A percentile compares a stretch with the other conserved stretches of the same genome.
phyloP scores from a whole-genome alignment of 2,113 vertebrate species.

The Castor canadensis region DNA sequence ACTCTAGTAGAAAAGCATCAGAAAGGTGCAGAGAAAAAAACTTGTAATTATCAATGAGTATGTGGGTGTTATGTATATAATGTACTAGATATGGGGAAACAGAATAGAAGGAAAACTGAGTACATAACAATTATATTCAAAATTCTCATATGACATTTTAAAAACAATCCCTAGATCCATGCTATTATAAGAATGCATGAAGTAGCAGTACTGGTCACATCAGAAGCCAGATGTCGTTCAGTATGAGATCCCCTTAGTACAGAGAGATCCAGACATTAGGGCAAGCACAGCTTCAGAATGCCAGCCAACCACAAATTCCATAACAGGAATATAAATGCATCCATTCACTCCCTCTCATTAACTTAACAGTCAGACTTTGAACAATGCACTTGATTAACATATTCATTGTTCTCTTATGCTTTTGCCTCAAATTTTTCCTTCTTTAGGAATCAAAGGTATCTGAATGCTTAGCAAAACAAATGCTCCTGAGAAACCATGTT shows the following conservation, averaged over 20 bases:
- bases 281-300: slow-evolving; percentile 59
- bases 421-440: slow-evolving; percentile 75
- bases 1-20: neutral
- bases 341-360: slow-evolving; percentile 70
- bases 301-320: slow-evolving; percentile 72
- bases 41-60: neutral
- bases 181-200: neutral
- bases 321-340: slow-evolving; percentile 68
- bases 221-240: neutral
- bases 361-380: slow-evolving; percentile 69
- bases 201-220: slow-evolving; percentile 52
- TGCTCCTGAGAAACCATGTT: slow-evolving; percentile 55
- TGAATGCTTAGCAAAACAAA: slow-evolving; percentile 75
- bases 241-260: slow-evolving; percentile 25
- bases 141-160: neutral
- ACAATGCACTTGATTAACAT: slow-evolving; percentile 78
- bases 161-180: neutral
- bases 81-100: neutral
- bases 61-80: neutral
- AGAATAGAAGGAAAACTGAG: slow-evolving; percentile 1
- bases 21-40: neutral
- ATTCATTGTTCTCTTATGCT: slow-evolving; percentile 75
- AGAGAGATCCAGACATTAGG: slow-evolving; percentile 60
- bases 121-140: slow-evolving; percentile 7
- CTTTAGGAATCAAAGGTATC: slow-evolving; percentile 76